phyloP scores from a whole-genome alignment of 1,140 invertebrate species.

The Cecropterus lyciades region DNA sequence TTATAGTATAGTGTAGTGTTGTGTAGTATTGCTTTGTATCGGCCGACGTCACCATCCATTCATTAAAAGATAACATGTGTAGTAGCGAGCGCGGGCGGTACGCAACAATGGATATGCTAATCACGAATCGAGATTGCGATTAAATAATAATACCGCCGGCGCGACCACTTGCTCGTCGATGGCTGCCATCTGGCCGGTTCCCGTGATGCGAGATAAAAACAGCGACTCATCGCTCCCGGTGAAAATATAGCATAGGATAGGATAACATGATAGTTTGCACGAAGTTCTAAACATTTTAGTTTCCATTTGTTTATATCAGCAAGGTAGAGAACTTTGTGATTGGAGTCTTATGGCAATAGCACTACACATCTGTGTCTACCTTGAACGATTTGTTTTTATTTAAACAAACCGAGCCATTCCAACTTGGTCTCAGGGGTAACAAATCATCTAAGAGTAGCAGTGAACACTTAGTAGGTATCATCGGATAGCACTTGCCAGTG shows the following conservation, averaged over 20 bases:
- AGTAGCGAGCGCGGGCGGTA: conserved; percentile 33
- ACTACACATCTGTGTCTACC: too few species aligned
- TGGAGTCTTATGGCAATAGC: too few species aligned
- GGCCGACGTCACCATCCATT: conserved; percentile 55
- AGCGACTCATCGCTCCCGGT: conserved; percentile 6
- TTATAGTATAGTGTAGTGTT: background rate
- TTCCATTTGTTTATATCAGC: background rate
- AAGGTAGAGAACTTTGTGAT: too few species aligned
- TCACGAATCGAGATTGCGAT: conserved; percentile 67
- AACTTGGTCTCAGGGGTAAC: too few species aligned
- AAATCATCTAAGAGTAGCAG: too few species aligned
- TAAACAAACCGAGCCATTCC: too few species aligned
- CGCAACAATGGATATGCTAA: conserved; percentile 73
- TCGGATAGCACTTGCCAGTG: too few species aligned
- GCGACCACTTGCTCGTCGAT: conserved; percentile 39
- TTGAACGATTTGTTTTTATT: too few species aligned
- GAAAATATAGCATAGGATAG: conserved; percentile 1
- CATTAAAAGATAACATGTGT: conserved; percentile 67
- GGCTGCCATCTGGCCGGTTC: conserved; percentile 37
- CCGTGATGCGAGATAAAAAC: conserved; percentile 43
- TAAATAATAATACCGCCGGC: conserved; percentile 63
- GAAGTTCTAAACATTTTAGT: background rate
- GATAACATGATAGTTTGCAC: background rate
- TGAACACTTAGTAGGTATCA: too few species aligned
- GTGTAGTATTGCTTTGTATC: conserved; percentile 21